Evolutionary conservation across 2,797 vertebrate genomes (phyloP).

Genomic region (Steatocranus sp.): DNA sequence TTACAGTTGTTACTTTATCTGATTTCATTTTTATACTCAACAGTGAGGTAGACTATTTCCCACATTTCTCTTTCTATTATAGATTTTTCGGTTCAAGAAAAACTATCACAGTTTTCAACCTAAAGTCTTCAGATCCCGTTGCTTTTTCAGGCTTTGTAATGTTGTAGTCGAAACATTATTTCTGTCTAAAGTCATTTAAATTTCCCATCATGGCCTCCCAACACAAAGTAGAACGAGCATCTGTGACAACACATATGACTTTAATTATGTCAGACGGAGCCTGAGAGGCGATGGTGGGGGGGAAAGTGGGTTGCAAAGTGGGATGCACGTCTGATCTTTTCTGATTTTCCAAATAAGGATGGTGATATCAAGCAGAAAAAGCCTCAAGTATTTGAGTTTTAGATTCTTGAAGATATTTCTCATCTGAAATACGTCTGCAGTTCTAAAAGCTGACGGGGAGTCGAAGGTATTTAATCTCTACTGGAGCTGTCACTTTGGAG

Average conservation of each 20-base stretch:
- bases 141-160: background rate
- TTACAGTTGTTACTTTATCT: constrained; percentile 3
- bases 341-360: background rate
- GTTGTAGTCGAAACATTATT: background rate
- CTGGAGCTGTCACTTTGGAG: background rate
- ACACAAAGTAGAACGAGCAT: background rate
- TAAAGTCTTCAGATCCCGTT: background rate
- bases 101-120: background rate
- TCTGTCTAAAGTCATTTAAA: background rate
- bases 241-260: background rate
- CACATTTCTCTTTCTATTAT: background rate
- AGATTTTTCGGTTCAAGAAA: background rate
- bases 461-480: background rate
- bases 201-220: background rate
- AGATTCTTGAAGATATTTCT: background rate
- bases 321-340: background rate
- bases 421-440: background rate
- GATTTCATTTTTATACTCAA: background rate
- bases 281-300: background rate
- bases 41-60: background rate
- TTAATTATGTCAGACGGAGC: background rate
- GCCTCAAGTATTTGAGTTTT: background rate
- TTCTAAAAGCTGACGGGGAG: background rate
- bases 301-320: background rate
- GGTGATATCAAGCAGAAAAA: background rate